Evolutionary conservation across 2,888 invertebrate genomes (phyloP).

Genomic region (Atethmia centrago): DNA sequence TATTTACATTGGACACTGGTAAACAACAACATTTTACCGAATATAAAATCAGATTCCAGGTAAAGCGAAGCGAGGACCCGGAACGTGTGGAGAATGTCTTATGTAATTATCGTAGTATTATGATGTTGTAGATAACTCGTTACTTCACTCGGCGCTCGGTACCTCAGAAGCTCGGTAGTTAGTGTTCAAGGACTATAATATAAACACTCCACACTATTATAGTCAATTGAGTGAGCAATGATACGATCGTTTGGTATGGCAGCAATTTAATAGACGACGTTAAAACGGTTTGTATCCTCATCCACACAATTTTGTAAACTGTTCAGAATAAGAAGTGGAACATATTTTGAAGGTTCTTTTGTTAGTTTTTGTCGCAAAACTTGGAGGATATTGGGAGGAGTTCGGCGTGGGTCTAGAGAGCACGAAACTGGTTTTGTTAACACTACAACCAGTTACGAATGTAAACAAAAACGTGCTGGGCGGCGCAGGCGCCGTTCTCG

Average conservation of each 20-base stretch:
- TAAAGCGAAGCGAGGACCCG: slow-evolving; percentile 58
- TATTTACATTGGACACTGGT: slow-evolving; percentile 47
- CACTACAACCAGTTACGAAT: slow-evolving; percentile 79
- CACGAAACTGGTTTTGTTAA: slow-evolving; percentile 78
- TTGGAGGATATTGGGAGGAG: slow-evolving; percentile 48
- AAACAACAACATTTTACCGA: slow-evolving; percentile 57
- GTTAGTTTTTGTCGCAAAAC: slow-evolving; percentile 40
- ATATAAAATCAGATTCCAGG: slow-evolving; percentile 59
- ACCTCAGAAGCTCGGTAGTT: slow-evolving; percentile 54
- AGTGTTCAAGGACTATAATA: slow-evolving; percentile 69
- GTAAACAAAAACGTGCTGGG: slow-evolving; percentile 81
- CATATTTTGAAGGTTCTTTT: slow-evolving; percentile 3
- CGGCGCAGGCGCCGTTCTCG: slow-evolving; percentile 56
- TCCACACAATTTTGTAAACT: slow-evolving; percentile 19
- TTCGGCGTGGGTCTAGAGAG: slow-evolving; percentile 61
- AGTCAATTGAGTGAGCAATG: slow-evolving; percentile 75
- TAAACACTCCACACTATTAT: slow-evolving; percentile 70
- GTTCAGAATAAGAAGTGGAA: slow-evolving; percentile 1
- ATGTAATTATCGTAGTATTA: slow-evolving; percentile 74
- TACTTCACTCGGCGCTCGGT: slow-evolving; percentile 33
- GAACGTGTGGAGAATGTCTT: slow-evolving; percentile 73
- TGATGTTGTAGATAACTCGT: slow-evolving; percentile 70
- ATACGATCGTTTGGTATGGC: slow-evolving; percentile 69
- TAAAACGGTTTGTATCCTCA: slow-evolving; percentile 39
- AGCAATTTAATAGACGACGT: slow-evolving; percentile 65